These are phyloP conservation scores for Lissocephala sabroskyi DNA, from an alignment of 2,888 invertebrate genomes.

Conservation along the genomic window DNA sequence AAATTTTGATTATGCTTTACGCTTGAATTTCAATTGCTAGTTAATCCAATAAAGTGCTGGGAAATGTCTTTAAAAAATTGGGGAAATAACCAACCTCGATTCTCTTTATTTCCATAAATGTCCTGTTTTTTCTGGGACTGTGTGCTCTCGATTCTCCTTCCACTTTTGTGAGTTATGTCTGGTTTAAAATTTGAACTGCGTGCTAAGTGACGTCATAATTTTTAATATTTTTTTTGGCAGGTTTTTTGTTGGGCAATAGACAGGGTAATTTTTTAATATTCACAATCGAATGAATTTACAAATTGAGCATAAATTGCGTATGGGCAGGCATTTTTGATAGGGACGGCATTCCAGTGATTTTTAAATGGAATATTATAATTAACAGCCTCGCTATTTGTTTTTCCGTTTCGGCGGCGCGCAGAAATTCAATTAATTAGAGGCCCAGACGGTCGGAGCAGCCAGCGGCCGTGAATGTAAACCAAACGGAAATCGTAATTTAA, in stretches of 20 bases:
- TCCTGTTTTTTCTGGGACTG: too few species aligned
- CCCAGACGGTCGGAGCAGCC: conserved; percentile 1
- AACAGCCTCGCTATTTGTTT: conserved; percentile 6
- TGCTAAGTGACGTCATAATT: conserved; percentile 4
- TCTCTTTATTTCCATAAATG: too few species aligned
- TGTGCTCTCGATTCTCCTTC: too few species aligned
- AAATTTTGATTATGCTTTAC: too few species aligned
- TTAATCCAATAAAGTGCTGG: too few species aligned
- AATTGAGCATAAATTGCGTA: too few species aligned
- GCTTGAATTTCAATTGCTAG: too few species aligned
- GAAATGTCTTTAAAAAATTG: too few species aligned
- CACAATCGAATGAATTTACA: too few species aligned
- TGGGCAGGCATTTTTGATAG: too few species aligned
- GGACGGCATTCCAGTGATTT: conserved; percentile 7
- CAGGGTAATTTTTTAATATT: conserved; percentile 10
- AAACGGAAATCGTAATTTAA: conserved; percentile 19
- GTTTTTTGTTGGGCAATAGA: conserved; percentile 10
- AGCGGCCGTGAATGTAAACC: neutral
- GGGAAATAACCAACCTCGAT: too few species aligned
- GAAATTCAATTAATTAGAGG: conserved; percentile 29
- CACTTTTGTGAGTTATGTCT: too few species aligned
- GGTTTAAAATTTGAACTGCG: neutral
- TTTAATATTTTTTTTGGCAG: neutral
- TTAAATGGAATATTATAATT: conserved; percentile 27
- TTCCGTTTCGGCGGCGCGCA: neutral